Evolutionary conservation across 2,113 vertebrate genomes (phyloP).

Genomic region (Trinectes maculatus): DNA sequence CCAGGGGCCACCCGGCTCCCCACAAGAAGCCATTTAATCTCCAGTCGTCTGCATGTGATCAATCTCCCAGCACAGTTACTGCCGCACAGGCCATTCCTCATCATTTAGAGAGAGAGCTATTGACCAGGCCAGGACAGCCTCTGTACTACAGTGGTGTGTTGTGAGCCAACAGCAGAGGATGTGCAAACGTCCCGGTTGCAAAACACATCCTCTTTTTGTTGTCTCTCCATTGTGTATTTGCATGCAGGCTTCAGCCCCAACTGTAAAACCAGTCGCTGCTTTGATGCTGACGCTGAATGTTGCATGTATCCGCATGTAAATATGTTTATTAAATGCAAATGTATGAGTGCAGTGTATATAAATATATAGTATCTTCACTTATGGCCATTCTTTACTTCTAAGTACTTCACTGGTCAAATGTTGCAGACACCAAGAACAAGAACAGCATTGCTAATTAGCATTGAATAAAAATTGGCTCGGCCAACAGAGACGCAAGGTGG

Average conservation of each 20-base stretch:
- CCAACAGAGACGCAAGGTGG: neutral
- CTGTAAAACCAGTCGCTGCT: neutral
- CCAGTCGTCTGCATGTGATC: constrained; percentile 77
- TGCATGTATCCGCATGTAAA: neutral
- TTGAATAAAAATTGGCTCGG: constrained; percentile 24
- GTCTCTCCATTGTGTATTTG: neutral
- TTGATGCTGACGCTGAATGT: neutral
- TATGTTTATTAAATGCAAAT: neutral
- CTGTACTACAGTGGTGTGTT: constrained; percentile 42
- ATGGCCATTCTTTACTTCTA: constrained; percentile 36
- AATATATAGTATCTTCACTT: too few relatives aligned
- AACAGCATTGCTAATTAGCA: constrained; percentile 26
- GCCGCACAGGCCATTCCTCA: constrained; percentile 77
- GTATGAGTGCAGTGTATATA: too few relatives aligned
- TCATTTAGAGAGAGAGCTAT: constrained; percentile 77
- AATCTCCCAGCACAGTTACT: constrained; percentile 74
- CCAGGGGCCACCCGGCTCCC: constrained; percentile 58
- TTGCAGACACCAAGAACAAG: constrained; percentile 30
- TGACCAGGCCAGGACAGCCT: constrained; percentile 66
- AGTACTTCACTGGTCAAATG: constrained; percentile 15
- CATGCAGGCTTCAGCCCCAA: neutral
- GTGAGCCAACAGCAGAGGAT: constrained; percentile 48
- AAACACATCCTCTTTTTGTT: constrained; percentile 13
- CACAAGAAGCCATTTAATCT: constrained; percentile 77
- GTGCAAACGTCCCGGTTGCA: constrained; percentile 27